A percentile compares a stretch with the other conserved stretches of the same genome.
These are phyloP conservation scores for Dryoscopus gambensis DNA, from an alignment of 2,113 vertebrate genomes.

Conservation along the genomic window DNA sequence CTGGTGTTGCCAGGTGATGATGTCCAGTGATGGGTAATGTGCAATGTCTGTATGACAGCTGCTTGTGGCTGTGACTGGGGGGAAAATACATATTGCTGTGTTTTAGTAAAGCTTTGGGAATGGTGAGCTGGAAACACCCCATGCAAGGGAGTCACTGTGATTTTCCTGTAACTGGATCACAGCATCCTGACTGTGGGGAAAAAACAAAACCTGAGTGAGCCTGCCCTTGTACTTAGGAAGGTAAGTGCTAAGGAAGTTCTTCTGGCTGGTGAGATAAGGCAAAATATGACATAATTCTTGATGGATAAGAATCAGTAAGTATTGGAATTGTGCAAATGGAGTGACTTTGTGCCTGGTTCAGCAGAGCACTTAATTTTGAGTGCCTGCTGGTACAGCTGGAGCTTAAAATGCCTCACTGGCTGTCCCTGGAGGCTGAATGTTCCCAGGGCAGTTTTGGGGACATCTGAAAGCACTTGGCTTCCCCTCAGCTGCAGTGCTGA, in stretches of 20 bases:
- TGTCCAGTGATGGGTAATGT: background rate
- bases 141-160: accelerated
- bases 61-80: background rate
- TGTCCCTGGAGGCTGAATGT: background rate
- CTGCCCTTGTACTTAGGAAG: background rate
- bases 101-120: background rate
- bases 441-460: background rate
- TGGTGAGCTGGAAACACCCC: background rate
- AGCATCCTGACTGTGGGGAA: background rate
- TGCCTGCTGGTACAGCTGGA: background rate
- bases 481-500: background rate
- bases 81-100: background rate
- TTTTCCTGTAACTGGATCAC: background rate
- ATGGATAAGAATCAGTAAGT: background rate
- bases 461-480: background rate
- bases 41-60: background rate
- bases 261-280: conserved; percentile 24
- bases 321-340: background rate
- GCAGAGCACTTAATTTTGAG: background rate
- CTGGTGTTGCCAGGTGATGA: background rate
- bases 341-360: background rate
- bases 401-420: background rate
- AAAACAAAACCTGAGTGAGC: background rate
- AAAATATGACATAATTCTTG: background rate
- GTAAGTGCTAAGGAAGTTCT: background rate